These are phyloP conservation scores for Whitmania pigra DNA, from an alignment of 1,140 invertebrate genomes.

Conservation along the genomic window DNA sequence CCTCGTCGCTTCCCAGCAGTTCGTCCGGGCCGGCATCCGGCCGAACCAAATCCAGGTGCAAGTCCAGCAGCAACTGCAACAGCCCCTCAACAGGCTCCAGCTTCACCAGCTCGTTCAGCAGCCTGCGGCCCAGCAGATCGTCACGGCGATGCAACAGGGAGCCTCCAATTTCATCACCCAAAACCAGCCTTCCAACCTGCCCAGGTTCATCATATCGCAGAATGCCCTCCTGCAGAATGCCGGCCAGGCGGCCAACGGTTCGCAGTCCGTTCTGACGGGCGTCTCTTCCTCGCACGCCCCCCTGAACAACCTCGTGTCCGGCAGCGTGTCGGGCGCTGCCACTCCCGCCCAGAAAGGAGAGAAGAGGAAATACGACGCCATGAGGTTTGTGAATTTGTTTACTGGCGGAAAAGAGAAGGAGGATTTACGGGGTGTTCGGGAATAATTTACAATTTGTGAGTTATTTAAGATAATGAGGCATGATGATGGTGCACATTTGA, in stretches of 20 bases:
- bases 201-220: background rate
- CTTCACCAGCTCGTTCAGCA: slow-evolving; percentile 18
- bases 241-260: background rate
- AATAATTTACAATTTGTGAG: no score
- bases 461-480: no score
- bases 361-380: slow-evolving; percentile 11
- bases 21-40: slow-evolving; percentile 1
- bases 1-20: no score
- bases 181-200: background rate
- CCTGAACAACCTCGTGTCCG: background rate
- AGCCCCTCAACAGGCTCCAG: background rate
- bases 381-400: background rate
- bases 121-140: background rate
- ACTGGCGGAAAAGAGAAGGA: no score
- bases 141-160: background rate
- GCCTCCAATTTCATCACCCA: background rate
- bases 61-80: slow-evolving; percentile 14
- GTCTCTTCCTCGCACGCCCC: background rate
- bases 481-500: no score
- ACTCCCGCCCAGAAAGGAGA: slow-evolving; percentile 3
- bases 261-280: background rate
- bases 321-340: background rate
- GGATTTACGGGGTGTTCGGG: no score
- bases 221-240: background rate
- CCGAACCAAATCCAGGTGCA: background rate